Base-by-base conservation (phyloP, 2,797 vertebrate genomes). In the Gouania willdenowi region DNA sequence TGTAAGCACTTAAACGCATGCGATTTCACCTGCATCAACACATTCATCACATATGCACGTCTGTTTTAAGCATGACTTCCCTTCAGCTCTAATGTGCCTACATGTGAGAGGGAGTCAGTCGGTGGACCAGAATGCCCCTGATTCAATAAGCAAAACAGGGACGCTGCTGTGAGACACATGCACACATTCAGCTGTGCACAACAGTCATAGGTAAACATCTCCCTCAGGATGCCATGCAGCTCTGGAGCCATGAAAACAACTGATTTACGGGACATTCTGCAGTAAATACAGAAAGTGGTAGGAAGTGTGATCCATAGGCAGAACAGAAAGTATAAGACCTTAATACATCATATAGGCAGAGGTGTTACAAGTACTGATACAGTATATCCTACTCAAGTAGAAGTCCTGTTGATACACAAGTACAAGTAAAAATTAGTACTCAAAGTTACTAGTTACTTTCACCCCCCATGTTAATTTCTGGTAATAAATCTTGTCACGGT, bases 61-160 rank as follows among this genome's bases (percentile, higher is more conserved):
- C 10, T 26, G 28, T 23, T 38, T 52, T 48, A 33, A 49, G 41
- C 41, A 18, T 35, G 15, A 51, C 42, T 22, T 54, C 40, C 46
- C 24, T 11, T 27, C 18, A 43, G 53, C 17, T 15, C 46, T 13
- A 15, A 22, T 19, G 26, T 10, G 29, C 15, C 4, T 3, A 7
- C 23, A 16, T 36, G 32, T 6, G n/a, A 36, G 28, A 22, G 13
- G 9, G 29, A n/a, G 21, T 5, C 22, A 31, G 28, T 24, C 26
- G 39, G 32, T 60, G 47, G 38, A 45, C 30, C 63, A 62, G 45
- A 55, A 46, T 39, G 24, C 14, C 23, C 31, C 54, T 41, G 60
- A 33, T 65, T 67, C 51, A 50, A 49, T 57, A 60, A 51, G 58
- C 50, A 62, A 35, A 70, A 35, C 69, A 64, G 38, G 44, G 61